Conservation (phyloP, 2,113 vertebrate species). For the Callipepla californica region DNA sequence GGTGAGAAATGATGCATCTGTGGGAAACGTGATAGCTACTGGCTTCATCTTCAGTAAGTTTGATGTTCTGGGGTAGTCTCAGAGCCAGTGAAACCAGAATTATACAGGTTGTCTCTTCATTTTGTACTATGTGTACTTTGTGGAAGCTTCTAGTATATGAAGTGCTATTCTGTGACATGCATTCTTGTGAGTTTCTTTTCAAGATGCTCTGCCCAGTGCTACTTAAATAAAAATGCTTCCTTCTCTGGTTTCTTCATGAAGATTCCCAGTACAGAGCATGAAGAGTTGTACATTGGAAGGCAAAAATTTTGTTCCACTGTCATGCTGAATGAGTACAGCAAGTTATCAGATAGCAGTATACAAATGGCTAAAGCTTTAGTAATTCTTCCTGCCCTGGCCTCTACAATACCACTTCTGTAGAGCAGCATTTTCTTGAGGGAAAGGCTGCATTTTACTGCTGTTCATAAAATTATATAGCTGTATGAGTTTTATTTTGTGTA, state of each 20-base stretch:
- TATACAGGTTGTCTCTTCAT: neutral
- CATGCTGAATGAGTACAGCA: neutral
- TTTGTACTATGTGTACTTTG: neutral
- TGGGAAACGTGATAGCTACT: neutral
- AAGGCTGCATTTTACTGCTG: neutral
- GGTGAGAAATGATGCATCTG: neutral
- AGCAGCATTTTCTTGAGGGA: neutral
- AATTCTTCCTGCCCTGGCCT: neutral
- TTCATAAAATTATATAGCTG: neutral
- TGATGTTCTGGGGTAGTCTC: neutral
- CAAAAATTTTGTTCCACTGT: neutral
- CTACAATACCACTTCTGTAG: neutral
- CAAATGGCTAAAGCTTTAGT: neutral
- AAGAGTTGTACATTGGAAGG: neutral
- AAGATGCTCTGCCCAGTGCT: neutral
- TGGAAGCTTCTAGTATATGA: neutral
- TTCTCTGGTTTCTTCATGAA: neutral
- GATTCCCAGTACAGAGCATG: neutral
- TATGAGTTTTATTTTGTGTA: neutral
- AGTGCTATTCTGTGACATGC: neutral
- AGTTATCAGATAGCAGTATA: neutral
- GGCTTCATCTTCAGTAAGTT: neutral
- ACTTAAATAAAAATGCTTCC: neutral
- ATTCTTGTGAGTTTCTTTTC: neutral
- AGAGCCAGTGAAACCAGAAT: neutral